A percentile compares a stretch with the other conserved stretches of the same genome.
These are phyloP conservation scores for Sesia bembeciformis DNA, from an alignment of 2,888 invertebrate genomes.

Conservation along the genomic window DNA sequence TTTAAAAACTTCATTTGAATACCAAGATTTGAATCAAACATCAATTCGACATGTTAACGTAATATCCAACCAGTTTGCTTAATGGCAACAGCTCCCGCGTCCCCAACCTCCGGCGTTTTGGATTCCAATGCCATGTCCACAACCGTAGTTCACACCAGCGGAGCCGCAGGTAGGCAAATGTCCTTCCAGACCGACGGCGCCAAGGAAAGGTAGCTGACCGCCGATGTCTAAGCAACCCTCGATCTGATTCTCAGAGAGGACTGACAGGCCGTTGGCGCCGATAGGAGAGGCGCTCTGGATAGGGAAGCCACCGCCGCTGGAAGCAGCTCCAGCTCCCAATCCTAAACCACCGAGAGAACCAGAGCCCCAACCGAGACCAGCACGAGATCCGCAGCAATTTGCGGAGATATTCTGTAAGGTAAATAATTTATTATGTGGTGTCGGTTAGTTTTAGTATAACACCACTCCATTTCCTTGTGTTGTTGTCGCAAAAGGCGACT, in stretches of 20 bases:
- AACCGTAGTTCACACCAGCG: conserved; percentile 21
- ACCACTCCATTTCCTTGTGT: no score
- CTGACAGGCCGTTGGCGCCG: conserved; percentile 25
- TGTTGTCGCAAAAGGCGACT: no score
- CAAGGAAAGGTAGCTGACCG: conserved; percentile 36
- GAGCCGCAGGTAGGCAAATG: conserved; percentile 22
- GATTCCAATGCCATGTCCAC: conserved; percentile 24
- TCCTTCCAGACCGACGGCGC: conserved; percentile 28
- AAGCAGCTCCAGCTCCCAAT: conserved; percentile 4
- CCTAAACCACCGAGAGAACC: background rate
- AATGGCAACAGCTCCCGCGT: background rate
- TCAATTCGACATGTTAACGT: no score
- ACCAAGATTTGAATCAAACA: no score
- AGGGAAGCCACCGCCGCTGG: conserved; percentile 27
- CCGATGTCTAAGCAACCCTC: conserved; percentile 25
- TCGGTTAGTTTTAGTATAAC: no score
- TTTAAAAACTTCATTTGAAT: no score
- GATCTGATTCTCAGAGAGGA: conserved; percentile 27
- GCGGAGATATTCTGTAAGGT: background rate
- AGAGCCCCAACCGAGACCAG: background rate
- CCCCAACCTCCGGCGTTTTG: background rate
- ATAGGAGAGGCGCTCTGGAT: conserved; percentile 27
- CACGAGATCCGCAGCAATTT: background rate
- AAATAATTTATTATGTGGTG: no score
- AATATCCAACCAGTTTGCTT: no score